phyloP scores from a whole-genome alignment of 2,797 vertebrate species.

The Scomberomorus guttatus region DNA sequence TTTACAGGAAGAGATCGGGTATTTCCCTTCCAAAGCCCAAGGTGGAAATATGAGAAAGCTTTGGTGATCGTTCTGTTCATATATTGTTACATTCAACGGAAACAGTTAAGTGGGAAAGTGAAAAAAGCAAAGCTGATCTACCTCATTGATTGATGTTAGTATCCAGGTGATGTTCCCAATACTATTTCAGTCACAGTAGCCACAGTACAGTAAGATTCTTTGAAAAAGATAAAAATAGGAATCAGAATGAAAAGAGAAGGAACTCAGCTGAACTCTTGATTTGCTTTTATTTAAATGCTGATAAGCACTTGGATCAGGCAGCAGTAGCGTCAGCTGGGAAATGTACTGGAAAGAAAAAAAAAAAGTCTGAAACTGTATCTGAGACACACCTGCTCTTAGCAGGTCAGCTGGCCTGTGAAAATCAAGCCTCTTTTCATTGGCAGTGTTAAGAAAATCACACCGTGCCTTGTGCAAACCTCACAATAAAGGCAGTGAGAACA shows the following conservation, averaged over 20 bases:
- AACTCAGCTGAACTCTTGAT: constrained; percentile 37
- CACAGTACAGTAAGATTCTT: not conserved
- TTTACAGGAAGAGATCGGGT: constrained; percentile 83
- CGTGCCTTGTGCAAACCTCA: constrained; percentile 65
- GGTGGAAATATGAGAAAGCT: constrained; percentile 77
- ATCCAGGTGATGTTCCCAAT: constrained; percentile 37
- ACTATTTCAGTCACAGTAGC: constrained; percentile 8
- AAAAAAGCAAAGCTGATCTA: constrained; percentile 32
- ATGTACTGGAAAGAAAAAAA: constrained; percentile 37
- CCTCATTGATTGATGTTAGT: constrained; percentile 43
- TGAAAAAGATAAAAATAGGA: constrained; percentile 24
- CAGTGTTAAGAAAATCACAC: constrained; percentile 74
- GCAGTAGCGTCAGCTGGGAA: constrained; percentile 71
- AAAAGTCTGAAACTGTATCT: constrained; percentile 82
- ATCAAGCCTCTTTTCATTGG: constrained; percentile 80
- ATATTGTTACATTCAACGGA: constrained; percentile 72
- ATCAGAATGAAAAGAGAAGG: constrained; percentile 13
- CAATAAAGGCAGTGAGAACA: constrained; percentile 78
- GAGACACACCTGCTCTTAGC: constrained; percentile 85
- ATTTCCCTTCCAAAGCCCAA: constrained; percentile 70
- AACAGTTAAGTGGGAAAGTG: constrained; percentile 61
- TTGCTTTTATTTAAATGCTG: constrained; percentile 53
- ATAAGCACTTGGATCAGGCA: constrained; percentile 58
- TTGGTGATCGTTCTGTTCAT: constrained; percentile 64
- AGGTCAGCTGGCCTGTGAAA: constrained; percentile 82